Evolutionary conservation across 2,113 vertebrate species (phyloP).

Genomic region (Cynopterus brachyotis): DNA sequence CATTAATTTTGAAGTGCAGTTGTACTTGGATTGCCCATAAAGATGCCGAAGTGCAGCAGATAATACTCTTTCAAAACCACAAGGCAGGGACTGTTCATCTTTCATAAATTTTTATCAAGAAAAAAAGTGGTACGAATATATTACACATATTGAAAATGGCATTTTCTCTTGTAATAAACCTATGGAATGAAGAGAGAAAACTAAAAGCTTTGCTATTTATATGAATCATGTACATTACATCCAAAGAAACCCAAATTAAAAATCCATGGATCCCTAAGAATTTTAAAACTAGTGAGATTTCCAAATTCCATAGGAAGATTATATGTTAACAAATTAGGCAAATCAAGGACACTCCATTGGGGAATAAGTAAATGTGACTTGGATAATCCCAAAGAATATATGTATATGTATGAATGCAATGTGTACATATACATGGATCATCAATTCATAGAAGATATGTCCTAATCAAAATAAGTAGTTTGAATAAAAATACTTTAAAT

Average conservation of each 20-base stretch:
- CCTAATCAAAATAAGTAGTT: neutral
- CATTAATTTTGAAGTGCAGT: slow-evolving; percentile 80
- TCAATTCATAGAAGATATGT: neutral
- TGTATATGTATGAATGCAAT: neutral
- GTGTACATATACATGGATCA: neutral
- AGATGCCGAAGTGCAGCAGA: slow-evolving; percentile 49
- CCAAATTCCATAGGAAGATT: neutral
- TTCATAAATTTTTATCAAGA: slow-evolving; percentile 40
- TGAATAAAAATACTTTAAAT: neutral
- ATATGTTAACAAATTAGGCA: neutral
- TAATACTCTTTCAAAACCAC: slow-evolving; percentile 61
- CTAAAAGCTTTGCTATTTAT: neutral
- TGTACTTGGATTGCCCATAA: slow-evolving; percentile 68
- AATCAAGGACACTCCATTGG: neutral
- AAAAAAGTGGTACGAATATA: neutral
- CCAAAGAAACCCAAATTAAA: neutral
- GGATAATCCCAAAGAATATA: neutral
- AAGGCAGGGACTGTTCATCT: slow-evolving; percentile 56
- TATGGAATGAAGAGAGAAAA: neutral
- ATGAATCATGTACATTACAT: neutral
- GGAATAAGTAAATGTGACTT: neutral
- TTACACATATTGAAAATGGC: neutral
- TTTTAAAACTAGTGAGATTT: neutral
- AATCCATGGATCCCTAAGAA: neutral
- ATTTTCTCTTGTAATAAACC: neutral